Evolutionary conservation across 2,797 vertebrate species (phyloP).

Genomic region (Gastrophryne carolinensis): DNA sequence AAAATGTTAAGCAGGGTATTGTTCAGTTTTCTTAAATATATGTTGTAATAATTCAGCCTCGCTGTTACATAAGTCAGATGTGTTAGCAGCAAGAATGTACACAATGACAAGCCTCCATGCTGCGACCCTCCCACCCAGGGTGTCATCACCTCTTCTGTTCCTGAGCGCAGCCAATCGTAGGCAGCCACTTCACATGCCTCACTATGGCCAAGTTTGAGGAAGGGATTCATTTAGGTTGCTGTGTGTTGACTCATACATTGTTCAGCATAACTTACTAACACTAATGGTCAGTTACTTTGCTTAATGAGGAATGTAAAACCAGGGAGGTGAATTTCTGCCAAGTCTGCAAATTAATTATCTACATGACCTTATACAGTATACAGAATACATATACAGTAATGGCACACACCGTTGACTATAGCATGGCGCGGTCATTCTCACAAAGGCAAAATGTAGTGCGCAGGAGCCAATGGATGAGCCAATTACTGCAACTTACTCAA

Average conservation of each 20-base stretch:
- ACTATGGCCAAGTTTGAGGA: neutral
- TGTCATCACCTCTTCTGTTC: neutral
- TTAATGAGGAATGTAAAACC: neutral
- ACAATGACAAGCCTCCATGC: neutral
- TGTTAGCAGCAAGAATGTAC: neutral
- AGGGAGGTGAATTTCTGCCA: neutral
- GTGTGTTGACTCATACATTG: neutral
- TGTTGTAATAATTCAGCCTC: neutral
- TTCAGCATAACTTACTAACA: neutral
- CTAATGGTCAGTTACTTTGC: neutral
- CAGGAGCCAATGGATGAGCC: no score
- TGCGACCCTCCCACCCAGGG: neutral
- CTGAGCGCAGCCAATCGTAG: neutral
- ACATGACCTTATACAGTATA: no score
- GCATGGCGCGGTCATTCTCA: no score
- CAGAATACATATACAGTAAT: no score
- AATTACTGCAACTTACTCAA: no score
- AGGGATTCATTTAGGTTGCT: neutral
- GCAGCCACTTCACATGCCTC: constrained; percentile 30
- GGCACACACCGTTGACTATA: no score
- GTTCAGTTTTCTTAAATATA: neutral
- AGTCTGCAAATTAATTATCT: neutral
- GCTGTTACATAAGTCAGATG: neutral
- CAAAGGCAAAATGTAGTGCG: no score
- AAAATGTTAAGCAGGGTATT: no score